phyloP scores from a whole-genome alignment of 2,888 invertebrate genomes.

The Drosophila ezoana region DNA sequence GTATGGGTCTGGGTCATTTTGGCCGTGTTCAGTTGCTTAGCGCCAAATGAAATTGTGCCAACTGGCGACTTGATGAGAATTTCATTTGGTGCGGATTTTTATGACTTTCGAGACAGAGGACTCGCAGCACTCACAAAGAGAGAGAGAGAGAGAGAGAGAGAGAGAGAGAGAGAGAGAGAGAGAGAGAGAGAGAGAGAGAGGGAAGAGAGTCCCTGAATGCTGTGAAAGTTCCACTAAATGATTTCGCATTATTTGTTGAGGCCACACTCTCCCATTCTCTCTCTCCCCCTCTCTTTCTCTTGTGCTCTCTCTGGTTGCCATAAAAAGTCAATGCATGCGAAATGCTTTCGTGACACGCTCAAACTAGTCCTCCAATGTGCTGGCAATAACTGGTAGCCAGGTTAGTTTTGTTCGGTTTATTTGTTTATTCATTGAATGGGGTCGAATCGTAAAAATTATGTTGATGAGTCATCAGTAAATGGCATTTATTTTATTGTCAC shows the following conservation, averaged over 20 bases:
- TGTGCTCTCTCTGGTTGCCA: slow-evolving; percentile 43
- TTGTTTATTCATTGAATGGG: slow-evolving; percentile 81
- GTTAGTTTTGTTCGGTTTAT: slow-evolving; percentile 62
- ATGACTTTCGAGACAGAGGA: slow-evolving; percentile 61
- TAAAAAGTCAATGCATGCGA: slow-evolving; percentile 82
- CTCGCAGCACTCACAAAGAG: neutral
- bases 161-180: neutral
- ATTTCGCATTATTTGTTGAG: slow-evolving; percentile 79
- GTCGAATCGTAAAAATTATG: slow-evolving; percentile 78
- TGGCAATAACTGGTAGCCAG: slow-evolving; percentile 17
- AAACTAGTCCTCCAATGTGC: slow-evolving; percentile 46
- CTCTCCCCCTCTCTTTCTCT: neutral
- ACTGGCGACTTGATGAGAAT: slow-evolving; percentile 77
- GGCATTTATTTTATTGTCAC: slow-evolving; percentile 79
- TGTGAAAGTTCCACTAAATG: slow-evolving; percentile 67
- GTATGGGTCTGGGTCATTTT: slow-evolving; percentile 43
- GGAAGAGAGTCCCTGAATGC: slow-evolving; percentile 14
- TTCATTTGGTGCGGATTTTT: slow-evolving; percentile 77
- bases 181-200: neutral
- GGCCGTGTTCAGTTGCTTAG: slow-evolving; percentile 70
- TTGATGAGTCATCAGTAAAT: slow-evolving; percentile 82
- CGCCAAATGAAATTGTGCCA: slow-evolving; percentile 72
- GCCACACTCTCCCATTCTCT: slow-evolving; percentile 8
- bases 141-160: neutral
- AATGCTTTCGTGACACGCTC: slow-evolving; percentile 75